Conservation (phyloP, 2,113 vertebrate genomes). For the Ceyx melanurus region DNA sequence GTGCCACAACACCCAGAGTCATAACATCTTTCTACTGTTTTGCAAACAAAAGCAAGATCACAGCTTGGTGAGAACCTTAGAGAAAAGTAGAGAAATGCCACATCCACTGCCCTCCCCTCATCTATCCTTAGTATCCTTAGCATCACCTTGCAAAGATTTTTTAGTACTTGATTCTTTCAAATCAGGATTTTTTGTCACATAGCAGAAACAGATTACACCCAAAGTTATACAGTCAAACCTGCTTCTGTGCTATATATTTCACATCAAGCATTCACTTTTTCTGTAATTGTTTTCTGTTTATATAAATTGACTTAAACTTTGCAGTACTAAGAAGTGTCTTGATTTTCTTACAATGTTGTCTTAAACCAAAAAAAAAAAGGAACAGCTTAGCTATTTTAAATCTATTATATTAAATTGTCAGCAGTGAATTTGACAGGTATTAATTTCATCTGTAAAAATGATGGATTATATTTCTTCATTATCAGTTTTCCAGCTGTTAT, state of each 20-base stretch:
- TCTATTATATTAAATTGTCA: constrained; percentile 81
- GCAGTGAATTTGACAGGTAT: constrained; percentile 81
- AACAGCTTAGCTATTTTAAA: constrained; percentile 52
- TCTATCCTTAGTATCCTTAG: no score
- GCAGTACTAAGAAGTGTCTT: background rate
- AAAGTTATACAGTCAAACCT: background rate
- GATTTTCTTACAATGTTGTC: constrained; percentile 13
- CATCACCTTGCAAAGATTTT: background rate
- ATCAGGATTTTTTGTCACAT: background rate
- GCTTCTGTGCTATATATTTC: background rate
- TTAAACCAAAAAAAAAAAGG: constrained; percentile 36
- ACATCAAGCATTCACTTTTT: background rate
- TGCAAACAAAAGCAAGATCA: no score
- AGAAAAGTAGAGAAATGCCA: no score
- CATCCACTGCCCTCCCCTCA: no score
- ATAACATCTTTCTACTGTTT: no score
- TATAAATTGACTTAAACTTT: constrained; percentile 30
- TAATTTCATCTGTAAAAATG: constrained; percentile 84
- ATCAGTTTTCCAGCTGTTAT: constrained; percentile 73
- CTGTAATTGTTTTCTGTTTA: background rate
- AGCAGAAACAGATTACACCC: background rate
- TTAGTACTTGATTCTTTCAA: background rate
- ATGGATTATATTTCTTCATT: constrained; percentile 84
- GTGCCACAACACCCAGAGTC: no score
- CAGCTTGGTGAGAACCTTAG: no score